Conservation (phyloP, 2,888 invertebrate species). For the Dromius quadrimaculatus region DNA sequence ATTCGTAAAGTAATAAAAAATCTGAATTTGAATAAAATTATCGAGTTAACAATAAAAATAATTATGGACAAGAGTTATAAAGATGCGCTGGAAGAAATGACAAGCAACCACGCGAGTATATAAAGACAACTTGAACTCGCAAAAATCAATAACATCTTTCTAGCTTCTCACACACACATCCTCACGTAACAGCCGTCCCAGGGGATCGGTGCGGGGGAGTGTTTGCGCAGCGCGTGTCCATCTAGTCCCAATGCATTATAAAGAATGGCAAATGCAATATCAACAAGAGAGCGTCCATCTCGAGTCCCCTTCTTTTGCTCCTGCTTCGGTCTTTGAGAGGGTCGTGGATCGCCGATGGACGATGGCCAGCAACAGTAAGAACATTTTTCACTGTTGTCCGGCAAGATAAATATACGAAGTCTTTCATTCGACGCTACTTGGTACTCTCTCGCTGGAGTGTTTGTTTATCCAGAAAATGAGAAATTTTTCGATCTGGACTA, state of each 20-base stretch:
- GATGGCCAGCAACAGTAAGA: constrained; percentile 30
- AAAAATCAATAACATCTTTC: constrained; percentile 68
- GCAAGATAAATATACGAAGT: constrained; percentile 50
- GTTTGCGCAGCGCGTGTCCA: constrained; percentile 45
- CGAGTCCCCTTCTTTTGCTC: neutral
- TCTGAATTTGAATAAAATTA: too few species aligned
- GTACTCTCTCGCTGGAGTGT: constrained; percentile 29
- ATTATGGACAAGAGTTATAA: too few species aligned
- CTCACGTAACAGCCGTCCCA: constrained; percentile 25
- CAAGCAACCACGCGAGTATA: neutral
- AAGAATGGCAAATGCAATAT: constrained; percentile 69
- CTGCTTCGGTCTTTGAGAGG: constrained; percentile 13
- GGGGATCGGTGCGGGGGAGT: constrained; percentile 6
- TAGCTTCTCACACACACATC: constrained; percentile 27
- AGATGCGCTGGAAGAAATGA: constrained; percentile 19
- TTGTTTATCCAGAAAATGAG: constrained; percentile 43
- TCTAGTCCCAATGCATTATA: constrained; percentile 66
- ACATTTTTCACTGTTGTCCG: constrained; percentile 51
- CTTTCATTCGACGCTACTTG: constrained; percentile 25
- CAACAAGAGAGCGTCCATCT: constrained; percentile 55
- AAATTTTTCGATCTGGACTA: constrained; percentile 31
- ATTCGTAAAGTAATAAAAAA: too few species aligned
- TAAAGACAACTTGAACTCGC: constrained; percentile 52
- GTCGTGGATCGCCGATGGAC: neutral
- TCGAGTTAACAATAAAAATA: too few species aligned